phyloP scores from a whole-genome alignment of 1,140 invertebrate species.

The Drosophila sucinea region DNA sequence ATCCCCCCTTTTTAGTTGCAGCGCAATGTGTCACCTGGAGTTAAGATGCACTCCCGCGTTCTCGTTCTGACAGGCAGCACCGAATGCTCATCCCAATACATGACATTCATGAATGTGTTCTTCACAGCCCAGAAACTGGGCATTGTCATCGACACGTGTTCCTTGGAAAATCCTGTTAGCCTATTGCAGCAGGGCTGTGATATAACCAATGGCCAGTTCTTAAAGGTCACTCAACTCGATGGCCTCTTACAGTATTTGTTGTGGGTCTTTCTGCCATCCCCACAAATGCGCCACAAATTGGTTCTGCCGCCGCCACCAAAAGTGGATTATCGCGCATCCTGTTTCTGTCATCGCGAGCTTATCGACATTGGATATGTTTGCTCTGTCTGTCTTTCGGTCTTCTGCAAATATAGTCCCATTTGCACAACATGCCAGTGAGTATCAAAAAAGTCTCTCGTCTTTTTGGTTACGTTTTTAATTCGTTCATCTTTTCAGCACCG shows the following conservation, averaged over 20 bases:
- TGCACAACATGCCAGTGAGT: constrained; percentile 98
- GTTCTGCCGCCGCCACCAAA: constrained; percentile 94
- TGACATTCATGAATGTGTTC: constrained; percentile 99
- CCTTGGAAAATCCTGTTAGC: constrained; percentile 94
- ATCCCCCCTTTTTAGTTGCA: constrained; percentile 83
- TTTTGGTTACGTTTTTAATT: background rate
- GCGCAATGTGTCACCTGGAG: constrained; percentile 86
- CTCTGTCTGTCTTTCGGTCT: constrained; percentile 98
- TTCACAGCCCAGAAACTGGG: constrained; percentile 97
- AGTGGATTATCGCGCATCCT: constrained; percentile 97
- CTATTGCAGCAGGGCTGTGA: constrained; percentile 97
- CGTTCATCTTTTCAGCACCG: constrained; percentile 85
- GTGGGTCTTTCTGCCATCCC: constrained; percentile 97
- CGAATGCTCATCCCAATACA: constrained; percentile 96
- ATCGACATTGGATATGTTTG: constrained; percentile 98
- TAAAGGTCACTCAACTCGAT: constrained; percentile 90
- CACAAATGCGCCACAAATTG: constrained; percentile 90
- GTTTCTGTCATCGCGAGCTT: constrained; percentile 98
- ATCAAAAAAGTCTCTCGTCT: background rate
- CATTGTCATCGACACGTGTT: constrained; percentile 96
- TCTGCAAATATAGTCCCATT: constrained; percentile 98
- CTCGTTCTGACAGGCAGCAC: constrained; percentile 94
- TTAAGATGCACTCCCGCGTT: constrained; percentile 90
- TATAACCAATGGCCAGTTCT: constrained; percentile 96
- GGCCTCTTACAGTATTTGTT: constrained; percentile 97